These are phyloP conservation scores for Mycogona germanica DNA, from an alignment of 2,888 invertebrate genomes.

Conservation along the genomic window DNA sequence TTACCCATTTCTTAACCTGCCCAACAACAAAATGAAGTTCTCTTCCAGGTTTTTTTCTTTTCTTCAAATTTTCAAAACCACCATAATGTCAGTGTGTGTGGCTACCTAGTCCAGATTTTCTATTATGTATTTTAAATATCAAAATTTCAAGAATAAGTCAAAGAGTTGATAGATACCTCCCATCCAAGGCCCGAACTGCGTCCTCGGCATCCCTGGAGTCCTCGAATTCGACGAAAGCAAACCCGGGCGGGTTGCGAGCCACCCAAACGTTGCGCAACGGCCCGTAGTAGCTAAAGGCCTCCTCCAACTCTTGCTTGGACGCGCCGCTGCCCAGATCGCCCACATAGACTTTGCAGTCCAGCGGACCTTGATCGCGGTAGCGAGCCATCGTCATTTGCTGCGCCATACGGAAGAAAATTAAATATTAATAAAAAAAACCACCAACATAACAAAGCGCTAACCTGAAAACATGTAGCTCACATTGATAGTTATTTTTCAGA, in stretches of 20 bases:
- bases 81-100: too few relatives aligned
- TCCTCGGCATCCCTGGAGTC: slow-evolving; percentile 41
- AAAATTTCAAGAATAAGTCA: not conserved
- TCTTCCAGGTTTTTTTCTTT: too few relatives aligned
- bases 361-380: slow-evolving; percentile 19
- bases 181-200: slow-evolving; percentile 66
- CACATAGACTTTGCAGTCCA: slow-evolving; percentile 25
- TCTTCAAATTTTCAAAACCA: too few relatives aligned
- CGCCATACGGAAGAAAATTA: too few relatives aligned
- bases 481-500: too few relatives aligned
- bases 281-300: slow-evolving; percentile 38
- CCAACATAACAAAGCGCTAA: too few relatives aligned
- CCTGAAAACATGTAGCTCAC: too few relatives aligned
- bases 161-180: slow-evolving; percentile 44
- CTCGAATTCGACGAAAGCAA: slow-evolving; percentile 24
- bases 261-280: slow-evolving; percentile 41
- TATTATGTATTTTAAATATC: too few relatives aligned
- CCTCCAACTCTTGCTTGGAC: slow-evolving; percentile 29
- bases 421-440: too few relatives aligned
- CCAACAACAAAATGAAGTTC: too few relatives aligned
- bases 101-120: too few relatives aligned
- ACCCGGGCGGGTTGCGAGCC: slow-evolving; percentile 28
- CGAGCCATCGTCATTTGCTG: slow-evolving; percentile 9
- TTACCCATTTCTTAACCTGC: too few relatives aligned
- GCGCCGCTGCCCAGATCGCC: slow-evolving; percentile 24